Conservation (phyloP, 2,113 vertebrate species). For the Xenotilapia caudafasciata region DNA sequence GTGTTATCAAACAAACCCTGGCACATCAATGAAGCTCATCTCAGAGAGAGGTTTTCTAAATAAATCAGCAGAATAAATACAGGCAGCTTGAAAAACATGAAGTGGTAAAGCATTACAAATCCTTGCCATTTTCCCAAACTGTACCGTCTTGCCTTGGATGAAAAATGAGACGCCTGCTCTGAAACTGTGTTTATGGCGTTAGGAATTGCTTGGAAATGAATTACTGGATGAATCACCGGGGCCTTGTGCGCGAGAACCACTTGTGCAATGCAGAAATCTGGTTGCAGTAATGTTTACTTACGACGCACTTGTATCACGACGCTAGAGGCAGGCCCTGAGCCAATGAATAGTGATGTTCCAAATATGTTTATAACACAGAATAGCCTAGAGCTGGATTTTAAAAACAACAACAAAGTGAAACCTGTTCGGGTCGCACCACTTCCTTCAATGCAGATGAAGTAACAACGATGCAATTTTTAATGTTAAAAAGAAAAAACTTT, state of each 20-base stretch:
- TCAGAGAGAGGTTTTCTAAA: conserved; percentile 63
- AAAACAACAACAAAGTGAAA: conserved; percentile 27
- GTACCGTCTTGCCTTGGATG: conserved; percentile 66
- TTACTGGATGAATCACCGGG: conserved; percentile 72
- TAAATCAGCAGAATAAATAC: conserved; percentile 75
- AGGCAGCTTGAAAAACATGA: conserved; percentile 62
- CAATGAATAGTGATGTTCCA: conserved; percentile 30
- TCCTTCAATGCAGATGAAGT: neutral
- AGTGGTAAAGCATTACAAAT: conserved; percentile 74
- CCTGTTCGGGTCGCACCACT: neutral
- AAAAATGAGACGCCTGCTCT: conserved; percentile 76
- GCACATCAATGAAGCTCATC: conserved; percentile 71
- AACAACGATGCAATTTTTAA: neutral
- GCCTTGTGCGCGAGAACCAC: conserved; percentile 55
- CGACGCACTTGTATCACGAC: conserved; percentile 58
- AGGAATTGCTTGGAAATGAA: conserved; percentile 72
- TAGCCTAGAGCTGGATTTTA: conserved; percentile 20
- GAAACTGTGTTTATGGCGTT: conserved; percentile 77
- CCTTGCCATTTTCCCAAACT: conserved; percentile 62
- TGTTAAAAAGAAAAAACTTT: neutral
- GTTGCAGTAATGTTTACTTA: conserved; percentile 78
- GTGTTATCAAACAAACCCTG: conserved; percentile 69
- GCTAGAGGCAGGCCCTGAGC: conserved; percentile 37
- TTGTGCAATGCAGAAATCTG: conserved; percentile 68
- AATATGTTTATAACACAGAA: conserved; percentile 38